Evolutionary conservation across 2,797 vertebrate species (phyloP), one percentile per base, ranked within the genome.

Genomic region (Gadopsis marmoratus): DNA sequence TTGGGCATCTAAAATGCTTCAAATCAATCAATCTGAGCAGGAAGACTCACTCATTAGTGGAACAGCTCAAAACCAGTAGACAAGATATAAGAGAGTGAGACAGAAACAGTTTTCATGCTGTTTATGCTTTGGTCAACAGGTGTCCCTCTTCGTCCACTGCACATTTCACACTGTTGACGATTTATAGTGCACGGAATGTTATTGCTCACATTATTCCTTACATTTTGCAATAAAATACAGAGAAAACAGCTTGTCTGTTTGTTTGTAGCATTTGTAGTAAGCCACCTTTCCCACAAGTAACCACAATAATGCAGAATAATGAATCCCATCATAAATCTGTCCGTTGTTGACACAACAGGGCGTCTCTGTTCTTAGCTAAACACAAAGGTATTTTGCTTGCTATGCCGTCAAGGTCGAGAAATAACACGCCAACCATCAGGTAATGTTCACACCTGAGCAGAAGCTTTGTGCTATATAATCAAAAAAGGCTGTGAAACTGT

Each of bases 381-480:
- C 76, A 63, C 56, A 56, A 61, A 90, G 62, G 69, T 75, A 85
- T 84, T 83, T 76, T 47, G 37, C 64, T 76, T 65, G 14, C 61
- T 7, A 0, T 58, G 58, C 31, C 51, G 59, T 66, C 54, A 62
- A 43, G 41, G 26, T 77, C 37, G 11, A 76, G 66, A 23, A 78
- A 79, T 31, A 74, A 70, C 47, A 76, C 8, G 4, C 13, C 56
- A 56, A 53, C 43, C 74, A 48, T 29, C 64, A 53, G 64, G 69
- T 66, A 19, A 66, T 66, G 69, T 67, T 82, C 64, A 83, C 78
- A 88, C 84, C 74, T 88, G 60, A 80, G 79, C 37, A 56, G 43
- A 33, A 19, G 48, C 55, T 68, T 76, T 73, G 50, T 71, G 21
- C 23, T 43, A 26, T 72, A 67, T 26, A 26, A 26, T 26, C 26